A percentile compares a stretch with the other conserved stretches of the same genome.
Conservation (phyloP, 2,113 vertebrate genomes). For the Parotia lawesii region DNA sequence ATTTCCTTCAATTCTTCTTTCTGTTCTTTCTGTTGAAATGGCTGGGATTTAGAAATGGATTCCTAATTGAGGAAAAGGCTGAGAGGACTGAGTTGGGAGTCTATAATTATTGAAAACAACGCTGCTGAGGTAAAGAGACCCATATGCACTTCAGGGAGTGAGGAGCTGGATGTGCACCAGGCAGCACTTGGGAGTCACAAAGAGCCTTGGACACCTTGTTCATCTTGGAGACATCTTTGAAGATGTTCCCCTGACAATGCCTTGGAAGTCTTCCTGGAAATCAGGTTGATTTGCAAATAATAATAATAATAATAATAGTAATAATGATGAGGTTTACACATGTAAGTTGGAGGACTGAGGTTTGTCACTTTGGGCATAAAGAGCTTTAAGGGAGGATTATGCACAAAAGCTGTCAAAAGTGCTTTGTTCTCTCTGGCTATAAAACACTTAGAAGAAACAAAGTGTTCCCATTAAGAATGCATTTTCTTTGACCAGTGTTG, state of each 20-base stretch:
- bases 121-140: not conserved
- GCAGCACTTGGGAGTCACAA: not conserved
- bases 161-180: not conserved
- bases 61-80: not conserved
- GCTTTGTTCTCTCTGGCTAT: not conserved
- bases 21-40: not conserved
- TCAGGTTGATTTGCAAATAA: not conserved
- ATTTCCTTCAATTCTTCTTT: not conserved
- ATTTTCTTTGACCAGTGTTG: not conserved
- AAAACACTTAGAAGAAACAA: not conserved
- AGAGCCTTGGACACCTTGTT: rapidly evolving
- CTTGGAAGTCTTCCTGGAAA: not conserved
- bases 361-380: not conserved
- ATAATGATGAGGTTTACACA: not conserved
- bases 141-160: not conserved
- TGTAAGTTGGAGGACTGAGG: not conserved
- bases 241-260: rapidly evolving
- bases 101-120: not conserved
- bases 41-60: not conserved
- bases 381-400: not conserved
- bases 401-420: not conserved
- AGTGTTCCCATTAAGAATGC: not conserved
- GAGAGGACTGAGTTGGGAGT: not conserved
- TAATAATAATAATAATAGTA: not conserved
- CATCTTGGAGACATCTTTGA: not conserved